Evolutionary conservation across 2,888 invertebrate genomes (phyloP).

Genomic region (Polietes domitor): DNA sequence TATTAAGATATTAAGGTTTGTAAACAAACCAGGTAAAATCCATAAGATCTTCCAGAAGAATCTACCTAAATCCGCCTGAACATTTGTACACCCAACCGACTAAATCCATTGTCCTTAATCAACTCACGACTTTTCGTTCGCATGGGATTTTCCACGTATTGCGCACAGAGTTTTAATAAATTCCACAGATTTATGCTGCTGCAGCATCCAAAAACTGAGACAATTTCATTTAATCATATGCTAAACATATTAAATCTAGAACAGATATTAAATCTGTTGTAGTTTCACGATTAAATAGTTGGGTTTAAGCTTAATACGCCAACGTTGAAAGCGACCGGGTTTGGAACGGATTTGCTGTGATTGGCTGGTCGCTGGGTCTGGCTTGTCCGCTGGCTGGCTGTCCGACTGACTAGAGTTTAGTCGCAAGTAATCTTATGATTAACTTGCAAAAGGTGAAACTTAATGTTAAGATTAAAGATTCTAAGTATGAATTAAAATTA

Average conservation of each 20-base stretch:
- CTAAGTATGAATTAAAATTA: slow-evolving; percentile 46
- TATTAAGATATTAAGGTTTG: slow-evolving; percentile 28
- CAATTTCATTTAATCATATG: slow-evolving; percentile 40
- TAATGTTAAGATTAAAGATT: slow-evolving; percentile 40
- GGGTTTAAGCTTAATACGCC: slow-evolving; percentile 7
- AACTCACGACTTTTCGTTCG: not conserved
- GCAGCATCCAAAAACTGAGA: not conserved
- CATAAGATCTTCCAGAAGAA: not conserved
- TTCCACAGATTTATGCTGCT: slow-evolving; percentile 37
- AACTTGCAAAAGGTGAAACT: slow-evolving; percentile 50
- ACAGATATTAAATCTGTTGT: slow-evolving; percentile 31
- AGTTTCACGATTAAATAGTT: slow-evolving; percentile 19
- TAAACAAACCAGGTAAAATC: slow-evolving; percentile 38
- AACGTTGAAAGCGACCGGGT: not conserved
- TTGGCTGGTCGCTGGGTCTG: not conserved
- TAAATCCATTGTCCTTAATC: slow-evolving; percentile 21
- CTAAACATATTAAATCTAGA: slow-evolving; percentile 46
- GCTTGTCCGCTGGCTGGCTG: not conserved
- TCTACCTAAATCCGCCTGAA: slow-evolving; percentile 7
- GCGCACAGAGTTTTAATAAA: slow-evolving; percentile 23
- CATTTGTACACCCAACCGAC: slow-evolving; percentile 13
- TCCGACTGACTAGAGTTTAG: slow-evolving; percentile 1
- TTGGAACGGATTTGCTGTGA: not conserved
- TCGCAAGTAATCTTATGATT: slow-evolving; percentile 37
- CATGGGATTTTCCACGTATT: slow-evolving; percentile 37